phyloP scores from a whole-genome alignment of 2,888 invertebrate species.

The Cryptosula pallasiana region DNA sequence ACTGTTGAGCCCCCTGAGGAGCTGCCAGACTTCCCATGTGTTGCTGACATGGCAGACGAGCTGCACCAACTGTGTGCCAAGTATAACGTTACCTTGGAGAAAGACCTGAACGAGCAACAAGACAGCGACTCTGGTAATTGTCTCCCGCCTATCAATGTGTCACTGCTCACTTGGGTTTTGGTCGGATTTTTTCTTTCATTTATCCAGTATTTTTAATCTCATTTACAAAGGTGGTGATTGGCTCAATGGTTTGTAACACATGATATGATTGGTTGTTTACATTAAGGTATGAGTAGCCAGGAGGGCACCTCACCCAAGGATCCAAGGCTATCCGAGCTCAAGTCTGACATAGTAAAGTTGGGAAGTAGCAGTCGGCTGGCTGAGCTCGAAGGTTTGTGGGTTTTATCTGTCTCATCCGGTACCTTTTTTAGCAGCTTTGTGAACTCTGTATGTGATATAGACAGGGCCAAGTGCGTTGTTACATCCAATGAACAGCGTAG shows the following conservation, averaged over 20 bases:
- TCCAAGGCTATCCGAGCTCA: neutral
- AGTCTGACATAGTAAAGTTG: constrained; percentile 15
- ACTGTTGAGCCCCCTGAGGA: constrained; percentile 92
- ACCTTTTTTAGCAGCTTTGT: too few relatives aligned
- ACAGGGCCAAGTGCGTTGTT: too few relatives aligned
- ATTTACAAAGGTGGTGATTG: too few relatives aligned
- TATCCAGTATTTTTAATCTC: too few relatives aligned
- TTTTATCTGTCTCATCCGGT: neutral
- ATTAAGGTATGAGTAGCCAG: constrained; percentile 45
- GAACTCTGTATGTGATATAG: too few relatives aligned
- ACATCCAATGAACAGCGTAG: too few relatives aligned
- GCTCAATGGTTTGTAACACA: too few relatives aligned
- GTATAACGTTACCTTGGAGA: constrained; percentile 28
- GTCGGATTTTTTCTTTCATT: too few relatives aligned
- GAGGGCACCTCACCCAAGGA: constrained; percentile 26
- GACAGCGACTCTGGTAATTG: constrained; percentile 7
- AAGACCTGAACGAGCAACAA: neutral
- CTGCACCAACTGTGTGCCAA: constrained; percentile 58
- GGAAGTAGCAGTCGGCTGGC: constrained; percentile 16
- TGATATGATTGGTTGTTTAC: too few relatives aligned
- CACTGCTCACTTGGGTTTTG: too few relatives aligned
- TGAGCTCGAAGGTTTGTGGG: neutral
- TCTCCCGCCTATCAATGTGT: too few relatives aligned
- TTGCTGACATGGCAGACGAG: constrained; percentile 79
- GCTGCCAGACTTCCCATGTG: constrained; percentile 84